Evolutionary conservation across 2,888 invertebrate species (phyloP).

Genomic region (Odontocerum albicorne): DNA sequence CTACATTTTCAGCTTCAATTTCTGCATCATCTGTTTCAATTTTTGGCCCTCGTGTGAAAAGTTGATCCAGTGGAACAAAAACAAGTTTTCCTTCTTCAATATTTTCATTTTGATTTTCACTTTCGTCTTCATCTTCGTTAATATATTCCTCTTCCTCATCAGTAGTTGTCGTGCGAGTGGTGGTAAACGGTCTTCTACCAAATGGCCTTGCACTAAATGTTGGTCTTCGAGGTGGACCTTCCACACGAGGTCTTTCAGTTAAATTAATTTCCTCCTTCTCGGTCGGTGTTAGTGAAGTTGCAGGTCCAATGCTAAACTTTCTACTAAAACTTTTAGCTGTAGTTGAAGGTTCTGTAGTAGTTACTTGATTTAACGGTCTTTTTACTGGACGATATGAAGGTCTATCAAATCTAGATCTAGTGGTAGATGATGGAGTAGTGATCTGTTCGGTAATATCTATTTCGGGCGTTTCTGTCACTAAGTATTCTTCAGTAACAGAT

Average conservation of each 20-base stretch:
- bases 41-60: constrained; percentile 49
- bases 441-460: no score
- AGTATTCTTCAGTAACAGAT: no score
- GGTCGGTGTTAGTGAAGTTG: constrained; percentile 51
- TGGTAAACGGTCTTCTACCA: constrained; percentile 50
- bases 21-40: constrained; percentile 34
- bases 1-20: constrained; percentile 37
- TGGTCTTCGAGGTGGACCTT: constrained; percentile 44
- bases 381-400: constrained; percentile 51
- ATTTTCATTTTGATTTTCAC: constrained; percentile 44
- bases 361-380: constrained; percentile 45
- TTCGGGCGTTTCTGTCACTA: no score
- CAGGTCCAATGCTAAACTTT: constrained; percentile 53
- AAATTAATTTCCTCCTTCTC: constrained; percentile 45
- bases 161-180: constrained; percentile 47
- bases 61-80: constrained; percentile 51
- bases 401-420: constrained; percentile 40
- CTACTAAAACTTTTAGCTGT: constrained; percentile 53
- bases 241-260: constrained; percentile 17
- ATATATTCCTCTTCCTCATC: constrained; percentile 44
- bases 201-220: constrained; percentile 46
- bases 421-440: constrained; percentile 40
- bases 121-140: constrained; percentile 47
- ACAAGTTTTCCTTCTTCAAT: constrained; percentile 46
- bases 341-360: constrained; percentile 48